Base-by-base conservation (phyloP, 2,888 invertebrate species). In the Drosophila greeni region DNA sequence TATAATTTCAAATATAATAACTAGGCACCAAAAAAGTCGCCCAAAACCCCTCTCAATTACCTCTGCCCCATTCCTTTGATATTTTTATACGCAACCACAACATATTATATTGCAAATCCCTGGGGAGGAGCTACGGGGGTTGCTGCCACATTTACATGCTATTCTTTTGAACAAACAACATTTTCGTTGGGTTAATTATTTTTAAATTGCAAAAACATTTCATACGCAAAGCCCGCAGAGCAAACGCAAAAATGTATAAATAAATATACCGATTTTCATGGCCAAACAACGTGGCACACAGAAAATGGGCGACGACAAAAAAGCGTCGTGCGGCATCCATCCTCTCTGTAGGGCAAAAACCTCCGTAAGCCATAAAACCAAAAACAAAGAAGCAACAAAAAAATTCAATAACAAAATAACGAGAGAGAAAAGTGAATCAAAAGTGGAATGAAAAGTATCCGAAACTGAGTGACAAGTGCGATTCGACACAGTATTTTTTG, bases 231-330 rank as follows among this genome's bases (percentile, higher is more conserved):
- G 24, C n/a, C 34, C 47, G 36, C 66, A 43, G 14, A 66, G 36
- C 58, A 66, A 57, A 51, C 58, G 49, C 66, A 51, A 57, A 66
- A 56, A 58, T 73, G 52, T 78, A 78, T 71, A 78, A 82, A 78
- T 82, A 78, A 74, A 82, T 82, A 75, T 74, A 71, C 74, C 73
- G 66, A 60, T 76, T 73, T 78, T 78, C 77, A 78, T 76, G 79
- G 77, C 77, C 55, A 47, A 47, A 47, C 76, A 76, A 68, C 52
- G 70, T 70, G 57, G 64, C 73, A 74, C 66, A 75, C 73, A 42
- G 52, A 71, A 74, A 76, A 66, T 67, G 59, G 67, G 51, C 66
- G 51, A 66, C 54, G 45, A 53, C 54, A 62, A 68, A 53, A 66
- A 52, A 9, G 20, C 48, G 36, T n/a, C 36, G n/a, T 3, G 12